Conservation (phyloP, 1,140 invertebrate genomes). For the Cecropterus lyciades region DNA sequence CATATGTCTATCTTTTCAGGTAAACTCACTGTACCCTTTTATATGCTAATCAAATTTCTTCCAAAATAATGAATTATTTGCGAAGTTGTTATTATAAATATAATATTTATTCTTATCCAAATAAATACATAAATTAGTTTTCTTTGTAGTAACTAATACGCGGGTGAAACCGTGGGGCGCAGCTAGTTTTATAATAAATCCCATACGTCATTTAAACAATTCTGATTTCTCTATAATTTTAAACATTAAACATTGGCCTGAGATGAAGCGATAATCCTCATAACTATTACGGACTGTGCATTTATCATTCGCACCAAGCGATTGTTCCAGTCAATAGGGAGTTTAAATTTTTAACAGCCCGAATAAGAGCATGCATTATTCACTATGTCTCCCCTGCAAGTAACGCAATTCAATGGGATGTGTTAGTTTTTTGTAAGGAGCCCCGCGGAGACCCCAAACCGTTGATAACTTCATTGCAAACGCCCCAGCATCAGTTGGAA, state of each 20-base stretch:
- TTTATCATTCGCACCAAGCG: conserved; percentile 65
- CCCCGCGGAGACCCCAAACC: conserved; percentile 59
- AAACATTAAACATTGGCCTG: conserved; percentile 12
- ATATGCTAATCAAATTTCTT: no score
- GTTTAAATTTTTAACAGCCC: conserved; percentile 77
- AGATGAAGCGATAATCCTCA: conserved; percentile 38
- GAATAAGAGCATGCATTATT: conserved; percentile 74
- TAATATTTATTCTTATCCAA: no score
- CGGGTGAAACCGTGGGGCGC: no score
- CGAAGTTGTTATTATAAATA: no score
- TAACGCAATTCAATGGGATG: conserved; percentile 58
- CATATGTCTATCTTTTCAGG: no score
- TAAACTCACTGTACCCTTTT: no score
- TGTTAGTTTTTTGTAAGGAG: conserved; percentile 68
- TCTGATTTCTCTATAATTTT: not conserved
- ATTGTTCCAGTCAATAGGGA: conserved; percentile 70
- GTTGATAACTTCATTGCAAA: conserved; percentile 81
- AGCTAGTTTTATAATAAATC: no score
- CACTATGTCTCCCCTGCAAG: conserved; percentile 62
- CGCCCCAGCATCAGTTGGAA: conserved; percentile 39
- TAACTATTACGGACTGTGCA: conserved; percentile 52
- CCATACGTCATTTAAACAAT: no score
- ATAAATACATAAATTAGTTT: no score
- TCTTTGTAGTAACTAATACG: no score
- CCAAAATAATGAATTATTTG: no score